phyloP scores from a whole-genome alignment of 2,113 vertebrate genomes.

The Myotis brandtii region DNA sequence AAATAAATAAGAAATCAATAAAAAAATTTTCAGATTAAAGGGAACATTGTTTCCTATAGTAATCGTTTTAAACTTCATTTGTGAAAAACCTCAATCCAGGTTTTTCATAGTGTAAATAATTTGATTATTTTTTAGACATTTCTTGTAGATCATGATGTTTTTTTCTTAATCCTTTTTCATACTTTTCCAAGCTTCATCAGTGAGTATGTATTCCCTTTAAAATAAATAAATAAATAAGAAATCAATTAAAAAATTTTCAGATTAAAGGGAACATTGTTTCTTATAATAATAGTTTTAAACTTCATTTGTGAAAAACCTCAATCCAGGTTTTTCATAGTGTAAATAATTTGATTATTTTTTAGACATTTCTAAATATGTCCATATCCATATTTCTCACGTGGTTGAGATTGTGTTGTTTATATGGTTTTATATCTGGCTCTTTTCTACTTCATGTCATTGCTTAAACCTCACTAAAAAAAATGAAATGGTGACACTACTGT shows the following conservation, averaged over 20 bases:
- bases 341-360: not conserved
- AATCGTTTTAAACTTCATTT: slow-evolving; percentile 5
- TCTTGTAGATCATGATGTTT: not conserved
- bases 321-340: not conserved
- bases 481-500: not conserved
- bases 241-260: not conserved
- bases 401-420: not conserved
- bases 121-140: not conserved
- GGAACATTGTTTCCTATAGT: not conserved
- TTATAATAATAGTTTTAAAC: not conserved
- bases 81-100: not conserved
- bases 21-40: not conserved
- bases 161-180: not conserved
- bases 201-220: not conserved
- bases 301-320: slow-evolving; percentile 13
- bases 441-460: not conserved
- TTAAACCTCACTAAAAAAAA: slow-evolving; percentile 23
- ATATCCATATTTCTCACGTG: not conserved
- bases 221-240: slow-evolving; percentile 22
- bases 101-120: not conserved
- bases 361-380: not conserved
- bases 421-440: not conserved
- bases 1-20: slow-evolving; percentile 1
- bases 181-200: slow-evolving; percentile 14
- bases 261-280: not conserved